Conservation (phyloP, 2,113 vertebrate species). For the Prinia subflava region DNA sequence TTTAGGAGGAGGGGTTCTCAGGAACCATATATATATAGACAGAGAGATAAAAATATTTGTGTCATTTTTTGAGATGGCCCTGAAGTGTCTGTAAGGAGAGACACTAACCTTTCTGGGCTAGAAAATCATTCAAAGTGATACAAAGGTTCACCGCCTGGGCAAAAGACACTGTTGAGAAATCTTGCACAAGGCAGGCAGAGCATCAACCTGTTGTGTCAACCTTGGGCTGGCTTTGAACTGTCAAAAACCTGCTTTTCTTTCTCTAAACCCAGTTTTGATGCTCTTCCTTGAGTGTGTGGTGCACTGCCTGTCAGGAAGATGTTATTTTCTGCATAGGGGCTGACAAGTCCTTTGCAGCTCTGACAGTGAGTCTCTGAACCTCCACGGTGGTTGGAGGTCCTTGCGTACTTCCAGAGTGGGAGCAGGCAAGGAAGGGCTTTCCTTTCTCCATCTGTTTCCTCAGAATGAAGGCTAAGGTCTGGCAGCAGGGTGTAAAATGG, state of each 20-base stretch:
- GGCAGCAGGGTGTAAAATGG: neutral
- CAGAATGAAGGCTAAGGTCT: neutral
- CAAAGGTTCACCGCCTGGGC: neutral
- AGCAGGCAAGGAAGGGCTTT: neutral
- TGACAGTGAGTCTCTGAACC: neutral
- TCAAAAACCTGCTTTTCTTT: neutral
- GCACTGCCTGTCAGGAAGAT: neutral
- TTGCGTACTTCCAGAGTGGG: neutral
- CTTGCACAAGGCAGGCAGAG: neutral
- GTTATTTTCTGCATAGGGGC: neutral
- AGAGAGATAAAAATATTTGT: neutral
- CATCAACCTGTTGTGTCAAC: neutral
- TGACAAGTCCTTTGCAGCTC: neutral
- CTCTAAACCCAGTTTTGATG: neutral
- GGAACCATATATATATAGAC: neutral
- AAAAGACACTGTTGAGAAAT: neutral
- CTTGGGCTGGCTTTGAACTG: accelerated
- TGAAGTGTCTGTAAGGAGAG: neutral
- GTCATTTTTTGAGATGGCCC: neutral
- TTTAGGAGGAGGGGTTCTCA: neutral
- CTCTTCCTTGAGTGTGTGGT: neutral
- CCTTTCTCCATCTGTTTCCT: neutral
- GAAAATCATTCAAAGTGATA: neutral
- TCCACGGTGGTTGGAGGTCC: neutral
- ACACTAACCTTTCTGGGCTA: neutral